Conservation (phyloP, 2,113 vertebrate genomes). For the Salvelinus sp. region DNA sequence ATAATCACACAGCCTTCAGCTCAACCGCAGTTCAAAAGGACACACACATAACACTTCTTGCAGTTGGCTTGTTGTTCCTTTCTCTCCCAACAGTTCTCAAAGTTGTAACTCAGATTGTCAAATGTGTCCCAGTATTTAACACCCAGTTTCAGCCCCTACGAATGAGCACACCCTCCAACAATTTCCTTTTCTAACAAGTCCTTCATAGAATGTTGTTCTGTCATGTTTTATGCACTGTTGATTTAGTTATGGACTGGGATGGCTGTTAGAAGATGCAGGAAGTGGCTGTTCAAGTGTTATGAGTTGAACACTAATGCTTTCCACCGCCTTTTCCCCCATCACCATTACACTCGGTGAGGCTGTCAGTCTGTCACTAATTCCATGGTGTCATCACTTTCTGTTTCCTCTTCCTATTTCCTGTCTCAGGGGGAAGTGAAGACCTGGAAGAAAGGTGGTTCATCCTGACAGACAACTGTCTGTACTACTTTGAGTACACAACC, state of each 20-base stretch:
- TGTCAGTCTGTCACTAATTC: constrained; percentile 46
- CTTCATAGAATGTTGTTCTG: constrained; percentile 5
- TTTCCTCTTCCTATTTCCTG: constrained; percentile 53
- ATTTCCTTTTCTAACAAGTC: neutral
- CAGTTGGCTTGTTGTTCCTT: neutral
- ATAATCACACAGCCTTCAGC: neutral
- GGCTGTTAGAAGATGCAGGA: constrained; percentile 21
- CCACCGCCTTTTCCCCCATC: neutral
- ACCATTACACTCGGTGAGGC: constrained; percentile 15
- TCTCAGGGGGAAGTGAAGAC: constrained; percentile 84
- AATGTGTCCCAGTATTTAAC: no score
- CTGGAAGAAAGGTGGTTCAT: constrained; percentile 95
- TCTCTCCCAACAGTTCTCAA: neutral
- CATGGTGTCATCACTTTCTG: constrained; percentile 55
- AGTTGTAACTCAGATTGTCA: no score
- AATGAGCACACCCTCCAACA: constrained; percentile 5
- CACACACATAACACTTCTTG: neutral
- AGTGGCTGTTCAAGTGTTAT: neutral
- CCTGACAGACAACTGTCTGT: constrained; percentile 93
- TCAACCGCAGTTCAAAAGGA: neutral
- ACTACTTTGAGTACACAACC: constrained; percentile 97
- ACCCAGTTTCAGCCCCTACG: neutral
- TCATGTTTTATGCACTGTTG: constrained; percentile 25
- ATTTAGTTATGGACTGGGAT: neutral
- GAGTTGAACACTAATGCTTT: constrained; percentile 3